These are phyloP conservation scores for Megaceryle torquata DNA, from an alignment of 2,113 vertebrate genomes.

Conservation along the genomic window DNA sequence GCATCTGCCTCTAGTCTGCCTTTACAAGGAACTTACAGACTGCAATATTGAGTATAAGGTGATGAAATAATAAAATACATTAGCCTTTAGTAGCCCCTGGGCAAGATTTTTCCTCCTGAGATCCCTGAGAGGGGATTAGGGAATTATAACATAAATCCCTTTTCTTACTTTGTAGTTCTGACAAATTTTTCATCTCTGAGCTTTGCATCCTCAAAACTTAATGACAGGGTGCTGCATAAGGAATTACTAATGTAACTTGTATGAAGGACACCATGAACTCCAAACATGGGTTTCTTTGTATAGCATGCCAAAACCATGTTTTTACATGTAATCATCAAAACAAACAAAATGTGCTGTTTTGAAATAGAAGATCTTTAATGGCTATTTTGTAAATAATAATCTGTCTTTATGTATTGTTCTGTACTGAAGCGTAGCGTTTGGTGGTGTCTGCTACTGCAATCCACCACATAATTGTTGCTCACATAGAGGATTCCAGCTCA, in stretches of 20 bases:
- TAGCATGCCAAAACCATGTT: background rate
- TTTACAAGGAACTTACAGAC: background rate
- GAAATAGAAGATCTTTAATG: background rate
- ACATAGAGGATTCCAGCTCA: background rate
- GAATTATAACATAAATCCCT: background rate
- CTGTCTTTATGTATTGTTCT: background rate
- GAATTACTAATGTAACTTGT: background rate
- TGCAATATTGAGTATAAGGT: background rate
- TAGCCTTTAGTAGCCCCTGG: background rate
- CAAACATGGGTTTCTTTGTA: background rate
- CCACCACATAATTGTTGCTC: background rate
- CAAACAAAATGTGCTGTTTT: background rate
- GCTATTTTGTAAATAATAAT: background rate
- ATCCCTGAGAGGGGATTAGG: background rate
- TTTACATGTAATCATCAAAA: background rate
- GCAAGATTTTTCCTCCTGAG: conserved; percentile 13
- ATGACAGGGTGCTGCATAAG: background rate
- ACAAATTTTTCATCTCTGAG: background rate
- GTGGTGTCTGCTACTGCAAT: background rate
- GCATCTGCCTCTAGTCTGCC: background rate
- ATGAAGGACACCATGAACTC: background rate
- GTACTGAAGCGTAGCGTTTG: background rate
- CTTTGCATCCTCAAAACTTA: conserved; percentile 11
- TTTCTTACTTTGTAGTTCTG: background rate
- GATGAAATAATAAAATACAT: background rate